phyloP scores from a whole-genome alignment of 2,797 vertebrate species.

The Poecilia wingei region DNA sequence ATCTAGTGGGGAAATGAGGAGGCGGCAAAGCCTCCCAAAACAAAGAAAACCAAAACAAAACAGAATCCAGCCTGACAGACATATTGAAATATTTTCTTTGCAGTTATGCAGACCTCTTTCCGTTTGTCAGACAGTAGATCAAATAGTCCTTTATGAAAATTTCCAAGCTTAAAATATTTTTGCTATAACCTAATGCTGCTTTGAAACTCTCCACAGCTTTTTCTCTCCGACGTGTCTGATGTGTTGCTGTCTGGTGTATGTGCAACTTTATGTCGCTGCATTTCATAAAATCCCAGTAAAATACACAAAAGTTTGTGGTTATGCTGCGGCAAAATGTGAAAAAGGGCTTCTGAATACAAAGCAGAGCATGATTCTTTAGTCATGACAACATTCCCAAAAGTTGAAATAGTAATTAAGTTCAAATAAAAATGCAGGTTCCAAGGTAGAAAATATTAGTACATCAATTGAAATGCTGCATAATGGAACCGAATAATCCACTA shows the following conservation, averaged over 20 bases:
- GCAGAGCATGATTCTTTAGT: neutral
- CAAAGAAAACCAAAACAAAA: too few species aligned
- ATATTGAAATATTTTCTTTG: neutral
- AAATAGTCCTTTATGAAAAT: neutral
- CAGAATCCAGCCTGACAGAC: too few species aligned
- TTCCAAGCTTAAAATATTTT: neutral
- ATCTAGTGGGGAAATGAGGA: too few species aligned
- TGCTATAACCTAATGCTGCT: neutral
- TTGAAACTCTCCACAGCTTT: neutral
- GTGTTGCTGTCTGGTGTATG: neutral
- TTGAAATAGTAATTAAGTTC: neutral
- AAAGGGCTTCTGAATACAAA: neutral
- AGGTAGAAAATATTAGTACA: neutral
- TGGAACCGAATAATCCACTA: neutral
- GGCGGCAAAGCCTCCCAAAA: too few species aligned
- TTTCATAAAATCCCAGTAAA: neutral
- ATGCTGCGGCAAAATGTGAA: neutral
- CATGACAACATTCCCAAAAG: neutral
- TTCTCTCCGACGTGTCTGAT: neutral
- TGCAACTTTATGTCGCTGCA: neutral
- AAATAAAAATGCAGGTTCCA: neutral
- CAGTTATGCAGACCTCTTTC: neutral
- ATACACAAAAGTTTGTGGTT: neutral
- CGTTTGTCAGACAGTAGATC: neutral
- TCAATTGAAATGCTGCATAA: neutral